Evolutionary conservation across 2,113 vertebrate genomes (phyloP).

Genomic region (Solea solea): DNA sequence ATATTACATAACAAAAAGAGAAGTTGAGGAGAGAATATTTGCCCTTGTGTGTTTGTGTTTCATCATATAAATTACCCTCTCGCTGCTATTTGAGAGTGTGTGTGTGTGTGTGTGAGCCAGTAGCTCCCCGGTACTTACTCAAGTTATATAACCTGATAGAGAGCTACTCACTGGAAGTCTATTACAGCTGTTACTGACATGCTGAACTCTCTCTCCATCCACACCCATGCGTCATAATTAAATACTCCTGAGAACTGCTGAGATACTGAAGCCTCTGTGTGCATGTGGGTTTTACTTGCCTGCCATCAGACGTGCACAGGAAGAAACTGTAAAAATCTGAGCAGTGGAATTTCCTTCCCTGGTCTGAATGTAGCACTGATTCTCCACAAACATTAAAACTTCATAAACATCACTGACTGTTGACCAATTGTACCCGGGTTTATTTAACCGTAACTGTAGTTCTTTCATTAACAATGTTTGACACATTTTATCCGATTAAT

Average conservation of each 20-base stretch:
- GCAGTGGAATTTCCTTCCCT: conserved; percentile 24
- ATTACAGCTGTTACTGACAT: conserved; percentile 38
- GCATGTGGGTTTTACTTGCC: conserved; percentile 66
- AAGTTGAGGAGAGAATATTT: too few species aligned
- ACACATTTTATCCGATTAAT: too few species aligned
- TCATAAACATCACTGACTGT: too few species aligned
- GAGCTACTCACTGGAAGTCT: conserved; percentile 30
- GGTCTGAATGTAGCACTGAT: conserved; percentile 4
- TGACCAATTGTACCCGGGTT: too few species aligned
- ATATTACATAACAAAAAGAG: too few species aligned
- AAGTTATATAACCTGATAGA: conserved; percentile 56
- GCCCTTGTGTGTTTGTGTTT: neutral
- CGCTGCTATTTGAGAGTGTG: neutral
- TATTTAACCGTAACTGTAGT: too few species aligned
- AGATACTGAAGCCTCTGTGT: conserved; percentile 3
- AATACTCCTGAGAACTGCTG: conserved; percentile 17
- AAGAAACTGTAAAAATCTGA: conserved; percentile 20
- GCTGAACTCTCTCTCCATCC: conserved; percentile 3
- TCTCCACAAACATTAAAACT: neutral
- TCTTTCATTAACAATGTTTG: too few species aligned
- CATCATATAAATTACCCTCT: conserved; percentile 1
- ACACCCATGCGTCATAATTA: conserved; percentile 35
- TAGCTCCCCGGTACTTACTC: conserved; percentile 10
- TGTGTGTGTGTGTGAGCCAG: neutral
- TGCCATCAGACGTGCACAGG: conserved; percentile 83